A percentile compares a stretch with the other conserved stretches of the same genome.
These are phyloP conservation scores for Cyclina sinensis DNA, from an alignment of 1,140 invertebrate genomes.

Conservation along the genomic window DNA sequence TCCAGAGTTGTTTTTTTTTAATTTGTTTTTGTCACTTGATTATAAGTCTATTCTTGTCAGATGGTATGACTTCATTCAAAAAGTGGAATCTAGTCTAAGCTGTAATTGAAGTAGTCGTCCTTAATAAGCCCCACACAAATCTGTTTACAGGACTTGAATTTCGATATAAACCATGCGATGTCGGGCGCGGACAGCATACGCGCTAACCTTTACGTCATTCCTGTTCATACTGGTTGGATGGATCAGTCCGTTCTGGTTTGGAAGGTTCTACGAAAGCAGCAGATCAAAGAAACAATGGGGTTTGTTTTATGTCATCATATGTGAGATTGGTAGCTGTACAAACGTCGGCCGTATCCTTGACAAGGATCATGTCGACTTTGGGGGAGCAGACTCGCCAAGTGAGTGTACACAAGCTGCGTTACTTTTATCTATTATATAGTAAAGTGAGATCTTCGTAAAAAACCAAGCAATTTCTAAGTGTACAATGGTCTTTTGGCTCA, in stretches of 20 bases:
- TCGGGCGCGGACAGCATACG: slow-evolving; percentile 10
- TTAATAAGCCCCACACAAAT: not conserved
- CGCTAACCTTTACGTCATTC: slow-evolving; percentile 8
- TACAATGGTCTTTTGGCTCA: too few species aligned
- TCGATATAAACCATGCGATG: not conserved
- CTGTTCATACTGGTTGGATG: slow-evolving; percentile 30
- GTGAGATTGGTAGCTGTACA: slow-evolving; percentile 27
- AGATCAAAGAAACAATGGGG: slow-evolving; percentile 57
- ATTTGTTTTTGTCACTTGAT: too few species aligned
- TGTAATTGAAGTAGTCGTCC: too few species aligned
- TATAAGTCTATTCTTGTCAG: too few species aligned
- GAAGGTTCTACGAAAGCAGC: slow-evolving; percentile 39
- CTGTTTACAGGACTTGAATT: not conserved
- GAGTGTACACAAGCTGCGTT: too few species aligned
- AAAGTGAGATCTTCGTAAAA: too few species aligned
- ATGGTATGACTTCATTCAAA: too few species aligned
- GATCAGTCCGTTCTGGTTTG: slow-evolving; percentile 54
- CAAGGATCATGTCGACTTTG: slow-evolving; percentile 36
- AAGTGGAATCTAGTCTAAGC: too few species aligned
- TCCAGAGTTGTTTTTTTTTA: too few species aligned
- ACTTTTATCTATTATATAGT: too few species aligned
- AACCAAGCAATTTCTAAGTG: too few species aligned
- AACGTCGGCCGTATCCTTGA: not conserved
- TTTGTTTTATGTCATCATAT: slow-evolving; percentile 38
- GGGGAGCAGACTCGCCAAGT: slow-evolving; percentile 28